Base-by-base conservation (phyloP, 1,140 invertebrate species). In the Holcopasites calliopsidis region DNA sequence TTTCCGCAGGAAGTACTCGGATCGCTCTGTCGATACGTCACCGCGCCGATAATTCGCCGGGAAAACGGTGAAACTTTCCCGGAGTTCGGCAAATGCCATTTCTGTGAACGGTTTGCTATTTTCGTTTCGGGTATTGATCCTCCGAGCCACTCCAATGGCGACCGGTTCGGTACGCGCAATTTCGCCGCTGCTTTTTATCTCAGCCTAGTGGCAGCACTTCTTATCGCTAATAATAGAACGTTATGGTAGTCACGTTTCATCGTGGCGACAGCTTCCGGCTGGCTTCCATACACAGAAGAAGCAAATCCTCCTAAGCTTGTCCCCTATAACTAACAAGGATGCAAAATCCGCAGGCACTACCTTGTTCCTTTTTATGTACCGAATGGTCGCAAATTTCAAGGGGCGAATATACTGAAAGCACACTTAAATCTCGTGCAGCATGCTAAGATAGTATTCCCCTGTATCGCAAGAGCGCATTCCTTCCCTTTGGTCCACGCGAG, bases 11-110 rank as follows among this genome's bases (percentile, higher is more conserved):
- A 21, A 38, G n/a, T n/a, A 7, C 44, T 60, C 13, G 8, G 60
- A 47, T 47, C 60, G 60, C 31, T 64, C 28, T 8, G 40, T 64
- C 60, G 60, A 62, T 62, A 62, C 40, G 60, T 62, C 26, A 5
- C 13, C 18, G 8, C 4, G 58, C 0, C 26, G 60, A 47, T 64
- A 64, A 64, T 47, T 64, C 5, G 40, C 11, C 5, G 21, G 11
- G 0, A 5, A 13, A 47, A 62, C 40, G 40, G 11, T 47, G 18
- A 44, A 42, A 47, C 26, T 8, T 7, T 28, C 58, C 28, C 8
- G 16, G 28, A 44, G 23, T 47, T 23, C 2, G 38, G 16, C 44
- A n/a, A n/a, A 11, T n/a, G n/a, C 4, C 26, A 38, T 16, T 13
- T 31, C 40, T 3, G 16, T 5, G n/a, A n/a, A n/a, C n/a, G n/a